These are phyloP conservation scores for Tetragonula carbonaria DNA, from an alignment of 2,888 invertebrate species.

Conservation along the genomic window DNA sequence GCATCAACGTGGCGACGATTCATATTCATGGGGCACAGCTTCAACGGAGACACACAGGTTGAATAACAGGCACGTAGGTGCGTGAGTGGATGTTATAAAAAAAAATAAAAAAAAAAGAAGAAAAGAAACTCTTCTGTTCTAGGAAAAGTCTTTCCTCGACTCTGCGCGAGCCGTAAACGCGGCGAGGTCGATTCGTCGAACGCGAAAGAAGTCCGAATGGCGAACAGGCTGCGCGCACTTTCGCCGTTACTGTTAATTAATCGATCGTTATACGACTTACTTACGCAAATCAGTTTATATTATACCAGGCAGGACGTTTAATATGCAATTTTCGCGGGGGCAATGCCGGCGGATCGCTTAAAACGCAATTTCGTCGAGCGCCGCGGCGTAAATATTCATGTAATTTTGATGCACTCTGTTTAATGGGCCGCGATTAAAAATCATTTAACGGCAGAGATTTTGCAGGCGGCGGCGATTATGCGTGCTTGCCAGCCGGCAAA, in stretches of 20 bases:
- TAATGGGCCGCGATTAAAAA: slow-evolving; percentile 59
- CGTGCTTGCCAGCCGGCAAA: background rate
- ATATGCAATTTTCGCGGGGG: slow-evolving; percentile 47
- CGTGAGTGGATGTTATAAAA: background rate
- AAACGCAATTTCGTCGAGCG: slow-evolving; percentile 43
- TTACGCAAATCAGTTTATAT: slow-evolving; percentile 41
- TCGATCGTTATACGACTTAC: slow-evolving; percentile 43
- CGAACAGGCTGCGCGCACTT: background rate
- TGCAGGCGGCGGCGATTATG: slow-evolving; percentile 25
- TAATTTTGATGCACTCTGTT: slow-evolving; percentile 58
- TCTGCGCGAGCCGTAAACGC: no score
- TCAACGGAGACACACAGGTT: slow-evolving; percentile 26
- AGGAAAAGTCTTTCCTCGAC: background rate
- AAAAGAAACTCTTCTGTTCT: no score
- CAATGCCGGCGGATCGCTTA: slow-evolving; percentile 42
- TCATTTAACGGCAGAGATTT: slow-evolving; percentile 52
- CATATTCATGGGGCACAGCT: slow-evolving; percentile 35
- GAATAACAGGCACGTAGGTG: slow-evolving; percentile 9
- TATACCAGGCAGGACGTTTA: slow-evolving; percentile 44
- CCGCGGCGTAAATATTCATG: slow-evolving; percentile 57
- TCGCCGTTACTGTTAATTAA: slow-evolving; percentile 43
- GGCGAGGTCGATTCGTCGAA: no score
- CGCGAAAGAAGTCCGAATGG: no score
- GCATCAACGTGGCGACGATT: slow-evolving; percentile 41
- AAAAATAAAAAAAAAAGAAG: background rate